Evolutionary conservation across 1,140 invertebrate genomes (phyloP), one percentile per base, ranked within the genome.

Genomic region (Microplitis mediator): DNA sequence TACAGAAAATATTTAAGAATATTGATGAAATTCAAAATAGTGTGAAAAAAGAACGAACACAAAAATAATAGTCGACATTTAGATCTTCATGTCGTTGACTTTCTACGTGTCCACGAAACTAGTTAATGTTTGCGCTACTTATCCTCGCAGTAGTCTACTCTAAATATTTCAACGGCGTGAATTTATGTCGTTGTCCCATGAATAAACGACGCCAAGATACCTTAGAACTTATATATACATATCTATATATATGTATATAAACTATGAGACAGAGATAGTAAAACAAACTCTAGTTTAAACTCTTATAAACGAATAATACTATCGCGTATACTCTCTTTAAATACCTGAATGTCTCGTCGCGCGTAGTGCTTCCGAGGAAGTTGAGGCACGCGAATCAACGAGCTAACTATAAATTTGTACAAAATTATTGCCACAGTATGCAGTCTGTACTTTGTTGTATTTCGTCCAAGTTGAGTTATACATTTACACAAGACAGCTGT

Each of bases 161-260:
- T 64, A 65, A 74, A 74, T 74, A 74, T 74, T 74, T 74, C 61
- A 36, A 16, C 39, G 61, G 72, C 60, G 52, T 69, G 67, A 69
- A 74, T 65, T 74, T 69, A 65, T 74, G 39, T 52, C 23, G 63
- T n/a, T 11, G 63, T 50, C n/a, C 16, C 36, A 11, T 52, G 39
- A 14, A 35, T 36, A 52, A 50, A 70, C 36, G 56, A 23, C 56
- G 3, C 56, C 14, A 58, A 54, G 16, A 45, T 45, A 45, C 39
- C 52, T 16, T 9, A 58, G 23, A 23, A 45, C 39, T 45, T 9
- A 45, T 45, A 45, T 11, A 6, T 9, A 45, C 11, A 11, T 45
- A 11, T 45, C 39, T 45, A 11, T 45, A 45, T 45, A 23, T 23
- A 23, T 45, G 11, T 45, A 58, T 58, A 54, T 54, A 54, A 54